Base-by-base conservation (phyloP, 2,888 invertebrate species). In the Nomada fabriciana region DNA sequence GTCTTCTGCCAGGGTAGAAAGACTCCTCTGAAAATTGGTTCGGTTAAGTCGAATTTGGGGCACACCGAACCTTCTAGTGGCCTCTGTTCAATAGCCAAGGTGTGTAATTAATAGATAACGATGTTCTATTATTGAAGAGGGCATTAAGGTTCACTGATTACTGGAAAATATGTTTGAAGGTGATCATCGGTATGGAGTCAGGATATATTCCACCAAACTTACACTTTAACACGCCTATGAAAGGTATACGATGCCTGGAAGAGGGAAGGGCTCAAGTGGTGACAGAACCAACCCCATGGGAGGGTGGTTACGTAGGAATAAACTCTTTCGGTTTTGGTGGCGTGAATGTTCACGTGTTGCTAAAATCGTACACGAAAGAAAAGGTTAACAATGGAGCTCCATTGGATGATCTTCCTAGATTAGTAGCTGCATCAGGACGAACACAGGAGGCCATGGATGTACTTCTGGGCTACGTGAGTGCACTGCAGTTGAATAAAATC, bases 251-350 rank as follows among this genome's bases (percentile, higher is more conserved):
- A 20, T 95, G 96, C 0, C 92, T 97, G 0, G 94, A 94, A 0
- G 95, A 96, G 47, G 96, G 96, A 0, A 94, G 96, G 60, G 92
- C 97, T 47, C 90, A 95, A 86, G 98, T 99, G 0, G 96, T 99
- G 0, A 96, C 96, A 0, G 97, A 96, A 67, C 95, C 95, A 92
- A 96, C 94, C 29, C 83, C 83, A 7, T 97, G 98, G 95, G 94
- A 95, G 52, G 96, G 97, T 47, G 97, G 97, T 25, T 86, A 90
- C 57, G 96, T 97, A 36, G 98, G 97, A 4, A 95, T 98, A 36
- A 99, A 98, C 94, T 98, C 98, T 13, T 99, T 98, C 92, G 98
- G 98, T 0, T 99, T 99, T 91, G 98, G 98, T 43, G 99, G 99
- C 0, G 97, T 97, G 4, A 98, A 98, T 91, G 97, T 96, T 64